phyloP scores from a whole-genome alignment of 2,888 invertebrate species.

The Cristatella mucedo region DNA sequence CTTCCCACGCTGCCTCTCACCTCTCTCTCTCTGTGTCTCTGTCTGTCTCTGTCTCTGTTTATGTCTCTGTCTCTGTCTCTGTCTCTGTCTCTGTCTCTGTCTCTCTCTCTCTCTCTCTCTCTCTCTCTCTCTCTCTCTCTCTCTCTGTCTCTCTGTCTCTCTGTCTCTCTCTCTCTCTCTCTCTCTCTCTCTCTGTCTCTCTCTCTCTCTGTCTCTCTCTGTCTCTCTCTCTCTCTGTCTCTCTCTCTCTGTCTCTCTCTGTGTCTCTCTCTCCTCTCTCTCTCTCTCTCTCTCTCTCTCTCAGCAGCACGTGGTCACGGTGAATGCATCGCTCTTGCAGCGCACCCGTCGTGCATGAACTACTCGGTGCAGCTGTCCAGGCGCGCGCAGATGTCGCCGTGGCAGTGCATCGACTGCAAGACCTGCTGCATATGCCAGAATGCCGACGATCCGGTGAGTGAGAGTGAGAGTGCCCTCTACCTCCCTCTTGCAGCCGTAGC shows the following conservation, averaged over 20 bases:
- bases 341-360: conserved; percentile 43
- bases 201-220: no score
- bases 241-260: neutral
- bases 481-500: conserved; percentile 8
- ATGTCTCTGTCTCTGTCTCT: no score
- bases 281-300: neutral
- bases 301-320: neutral
- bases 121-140: no score
- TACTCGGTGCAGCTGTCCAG: conserved; percentile 38
- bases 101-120: no score
- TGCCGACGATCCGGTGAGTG: conserved; percentile 41
- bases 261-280: neutral
- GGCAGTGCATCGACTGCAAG: conserved; percentile 80
- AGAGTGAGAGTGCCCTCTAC: neutral
- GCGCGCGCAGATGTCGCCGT: conserved; percentile 40
- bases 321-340: conserved; percentile 22
- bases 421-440: conserved; percentile 66
- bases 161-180: no score
- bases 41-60: no score
- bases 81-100: no score
- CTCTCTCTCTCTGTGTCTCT: no score
- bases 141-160: no score
- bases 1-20: no score
- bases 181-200: no score
- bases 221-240: neutral